Conservation (phyloP, 2,113 vertebrate genomes). For the Sminthopsis crassicaudata region DNA sequence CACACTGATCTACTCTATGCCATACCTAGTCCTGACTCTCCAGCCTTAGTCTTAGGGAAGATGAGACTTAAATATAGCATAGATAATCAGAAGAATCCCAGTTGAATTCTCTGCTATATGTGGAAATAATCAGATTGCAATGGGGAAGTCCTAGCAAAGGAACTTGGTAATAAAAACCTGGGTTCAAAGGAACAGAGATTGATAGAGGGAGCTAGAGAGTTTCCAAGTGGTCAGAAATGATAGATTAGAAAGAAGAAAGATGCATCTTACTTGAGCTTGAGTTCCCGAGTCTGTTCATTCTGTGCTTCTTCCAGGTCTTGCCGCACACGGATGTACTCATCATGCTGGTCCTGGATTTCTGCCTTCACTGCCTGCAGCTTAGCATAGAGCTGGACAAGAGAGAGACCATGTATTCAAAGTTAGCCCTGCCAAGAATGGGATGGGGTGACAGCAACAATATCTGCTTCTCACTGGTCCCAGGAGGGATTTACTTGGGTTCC, state of each 20-base stretch:
- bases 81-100: background rate
- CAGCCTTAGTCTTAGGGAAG: background rate
- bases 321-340: constrained; percentile 93
- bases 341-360: constrained; percentile 93
- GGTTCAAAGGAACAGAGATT: background rate
- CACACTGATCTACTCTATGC: background rate
- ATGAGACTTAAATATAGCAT: too few species aligned
- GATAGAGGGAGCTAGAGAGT: background rate
- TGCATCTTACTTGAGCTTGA: constrained; percentile 94
- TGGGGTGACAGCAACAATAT: background rate
- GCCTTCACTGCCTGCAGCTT: constrained; percentile 95
- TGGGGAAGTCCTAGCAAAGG: background rate
- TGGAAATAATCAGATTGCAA: background rate
- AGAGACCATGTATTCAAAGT: constrained; percentile 38
- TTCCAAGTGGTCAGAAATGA: accelerated
- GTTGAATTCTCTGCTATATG: background rate
- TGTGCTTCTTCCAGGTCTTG: constrained; percentile 97
- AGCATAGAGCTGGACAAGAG: constrained; percentile 87
- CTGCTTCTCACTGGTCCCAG: background rate
- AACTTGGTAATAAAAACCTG: background rate
- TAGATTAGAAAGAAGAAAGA: background rate
- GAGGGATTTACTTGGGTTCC: background rate
- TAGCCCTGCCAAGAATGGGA: background rate
- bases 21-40: background rate
- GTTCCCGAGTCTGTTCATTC: constrained; percentile 95